Percentiles rank a stretch among this genome's conserved stretches.
Evolutionary conservation across 92 coral and sea anemone species (phyloP).

Genomic region (Anthopleura xanthogrammica): DNA sequence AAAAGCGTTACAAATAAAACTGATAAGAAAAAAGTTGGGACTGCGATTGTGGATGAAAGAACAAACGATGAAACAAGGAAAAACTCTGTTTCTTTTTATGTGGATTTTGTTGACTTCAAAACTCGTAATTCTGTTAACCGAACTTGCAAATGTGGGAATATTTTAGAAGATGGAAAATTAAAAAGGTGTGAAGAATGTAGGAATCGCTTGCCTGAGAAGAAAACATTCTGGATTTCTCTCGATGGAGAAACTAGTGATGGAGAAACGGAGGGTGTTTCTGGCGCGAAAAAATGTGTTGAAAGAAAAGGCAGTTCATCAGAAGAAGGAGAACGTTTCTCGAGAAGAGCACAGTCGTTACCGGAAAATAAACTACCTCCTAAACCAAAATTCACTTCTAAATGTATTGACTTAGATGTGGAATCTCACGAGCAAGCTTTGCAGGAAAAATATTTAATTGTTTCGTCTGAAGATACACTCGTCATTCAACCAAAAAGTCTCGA

Average conservation of each 20-base stretch:
- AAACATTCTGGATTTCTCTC: slow-evolving; percentile 29
- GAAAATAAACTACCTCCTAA: neutral
- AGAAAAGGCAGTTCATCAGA: neutral
- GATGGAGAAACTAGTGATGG: slow-evolving; percentile 36
- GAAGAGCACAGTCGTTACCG: slow-evolving; percentile 12
- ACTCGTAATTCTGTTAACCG: neutral
- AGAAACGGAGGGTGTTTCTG: neutral
- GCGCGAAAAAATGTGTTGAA: neutral
- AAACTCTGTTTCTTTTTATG: slow-evolving; percentile 27
- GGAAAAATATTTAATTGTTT: neutral
- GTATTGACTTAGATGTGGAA: neutral
- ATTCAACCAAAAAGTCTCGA: neutral
- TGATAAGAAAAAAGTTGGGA: neutral
- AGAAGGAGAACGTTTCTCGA: neutral
- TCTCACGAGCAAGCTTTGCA: neutral
- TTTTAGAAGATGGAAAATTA: neutral
- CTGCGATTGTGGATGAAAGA: neutral
- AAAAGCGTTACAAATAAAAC: neutral
- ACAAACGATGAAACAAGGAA: slow-evolving; percentile 1
- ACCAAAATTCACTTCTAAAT: neutral
- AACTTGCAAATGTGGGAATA: slow-evolving; percentile 1
- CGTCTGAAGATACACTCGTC: slow-evolving; percentile 14
- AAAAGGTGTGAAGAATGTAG: neutral
- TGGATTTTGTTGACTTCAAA: slow-evolving; percentile 21
- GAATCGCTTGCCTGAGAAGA: neutral